A percentile compares a stretch with the other conserved stretches of the same genome.
Evolutionary conservation across 2,888 invertebrate genomes (phyloP).

Genomic region (Yponomeuta cagnagella): DNA sequence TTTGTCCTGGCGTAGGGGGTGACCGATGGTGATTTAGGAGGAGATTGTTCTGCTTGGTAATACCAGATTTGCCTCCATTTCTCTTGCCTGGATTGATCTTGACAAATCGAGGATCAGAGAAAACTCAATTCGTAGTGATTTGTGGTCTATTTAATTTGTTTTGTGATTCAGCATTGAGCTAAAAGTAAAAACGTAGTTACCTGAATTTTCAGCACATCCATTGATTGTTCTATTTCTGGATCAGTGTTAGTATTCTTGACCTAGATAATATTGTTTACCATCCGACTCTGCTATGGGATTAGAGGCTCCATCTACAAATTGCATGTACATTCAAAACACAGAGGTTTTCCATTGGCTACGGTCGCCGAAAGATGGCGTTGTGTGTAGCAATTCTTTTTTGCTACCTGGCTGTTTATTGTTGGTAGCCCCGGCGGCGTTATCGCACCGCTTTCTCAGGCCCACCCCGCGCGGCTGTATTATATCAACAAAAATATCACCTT

Average conservation of each 20-base stretch:
- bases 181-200: background rate
- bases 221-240: background rate
- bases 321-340: background rate
- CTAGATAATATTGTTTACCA: background rate
- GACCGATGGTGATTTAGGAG: too few relatives aligned
- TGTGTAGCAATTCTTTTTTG: conserved; percentile 29
- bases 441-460: conserved; percentile 17
- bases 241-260: background rate
- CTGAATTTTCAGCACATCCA: background rate
- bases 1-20: too few relatives aligned
- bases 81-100: too few relatives aligned
- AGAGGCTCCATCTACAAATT: background rate
- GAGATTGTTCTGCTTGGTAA: too few relatives aligned
- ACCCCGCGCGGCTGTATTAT: conserved; percentile 45
- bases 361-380: conserved; percentile 55
- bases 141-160: background rate
- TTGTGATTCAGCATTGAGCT: background rate
- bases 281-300: background rate
- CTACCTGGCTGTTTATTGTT: conserved; percentile 51
- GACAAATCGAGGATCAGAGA: too few relatives aligned
- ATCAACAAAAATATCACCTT: conserved; percentile 77
- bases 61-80: too few relatives aligned
- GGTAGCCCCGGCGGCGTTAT: conserved; percentile 30
- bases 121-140: too few relatives aligned
- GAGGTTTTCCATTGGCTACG: background rate